A percentile compares a stretch with the other conserved stretches of the same genome.
phyloP scores from a whole-genome alignment of 2,113 vertebrate species.

The Tyto alba region DNA sequence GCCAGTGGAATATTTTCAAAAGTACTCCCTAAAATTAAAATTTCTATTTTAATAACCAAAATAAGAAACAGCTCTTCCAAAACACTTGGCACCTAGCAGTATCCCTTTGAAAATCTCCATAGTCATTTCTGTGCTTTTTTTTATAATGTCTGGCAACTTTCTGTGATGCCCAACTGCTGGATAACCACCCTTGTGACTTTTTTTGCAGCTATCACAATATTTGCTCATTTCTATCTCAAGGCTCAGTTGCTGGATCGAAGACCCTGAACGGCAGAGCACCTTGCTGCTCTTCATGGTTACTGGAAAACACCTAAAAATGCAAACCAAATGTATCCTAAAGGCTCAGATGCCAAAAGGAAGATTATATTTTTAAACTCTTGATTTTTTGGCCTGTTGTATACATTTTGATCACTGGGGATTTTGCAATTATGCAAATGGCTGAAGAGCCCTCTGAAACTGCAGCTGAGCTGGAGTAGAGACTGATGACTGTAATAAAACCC shows the following conservation, averaged over 20 bases:
- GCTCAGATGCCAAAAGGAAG: background rate
- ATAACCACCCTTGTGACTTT: background rate
- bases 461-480: background rate
- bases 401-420: background rate
- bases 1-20: background rate
- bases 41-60: background rate
- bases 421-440: background rate
- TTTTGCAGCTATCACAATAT: background rate
- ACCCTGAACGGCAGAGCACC: background rate
- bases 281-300: background rate
- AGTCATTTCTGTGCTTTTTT: background rate
- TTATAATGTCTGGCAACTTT: background rate
- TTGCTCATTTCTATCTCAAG: background rate
- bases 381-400: constrained; percentile 8
- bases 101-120: background rate
- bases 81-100: background rate
- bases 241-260: background rate
- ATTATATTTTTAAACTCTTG: background rate
- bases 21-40: background rate
- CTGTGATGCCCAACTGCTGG: background rate
- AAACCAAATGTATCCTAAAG: background rate
- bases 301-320: constrained; percentile 6
- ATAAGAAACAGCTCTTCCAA: background rate
- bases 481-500: background rate
- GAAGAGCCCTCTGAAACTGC: background rate